Base-by-base conservation (phyloP, 2,888 invertebrate genomes). In the Iselma pallidipennis region DNA sequence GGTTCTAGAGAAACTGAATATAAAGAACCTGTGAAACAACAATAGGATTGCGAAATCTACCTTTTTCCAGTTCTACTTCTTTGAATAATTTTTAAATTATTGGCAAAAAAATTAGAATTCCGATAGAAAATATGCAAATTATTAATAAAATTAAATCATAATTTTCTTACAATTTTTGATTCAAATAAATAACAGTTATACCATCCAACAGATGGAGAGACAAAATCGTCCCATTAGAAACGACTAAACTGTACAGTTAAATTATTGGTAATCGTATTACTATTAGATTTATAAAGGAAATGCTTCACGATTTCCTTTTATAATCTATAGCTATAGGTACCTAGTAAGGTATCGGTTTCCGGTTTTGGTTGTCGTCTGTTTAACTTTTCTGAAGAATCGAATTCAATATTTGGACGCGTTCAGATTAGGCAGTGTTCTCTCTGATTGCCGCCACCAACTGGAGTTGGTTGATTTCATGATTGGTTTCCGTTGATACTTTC, bases 391-490 rank as follows among this genome's bases (percentile, higher is more conserved):
- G n/a, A n/a, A n/a, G n/a, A n/a, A n/a, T n/a, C n/a, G n/a, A n/a
- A n/a, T n/a, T 33, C 33, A 14, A 33, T n/a, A 33, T 33, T 33
- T 33, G 4, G 33, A 4, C 33, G 14, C 14, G 33, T 33, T 62
- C 63, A 71, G 69, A 69, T 69, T 71, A 67, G 66, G 63, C 54
- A 48, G 59, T 56, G 37, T 26, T 58, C 57, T 45, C 56, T 56
- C n/a, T 61, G 65, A 67, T 63, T 56, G 63, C 57, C 50, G 28
- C 42, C 49, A 50, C 45, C 53, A n/a, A n/a, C n/a, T n/a, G n/a
- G n/a, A n/a, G n/a, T n/a, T n/a, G n/a, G n/a, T n/a, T n/a, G n/a
- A n/a, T n/a, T n/a, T 65, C 42, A 58, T 67, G 67, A 67, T 67
- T 67, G 67, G 63, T 67, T 62, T 59, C 14, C 54, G 57, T 58